Conservation (phyloP, 2,797 vertebrate species). For the Leucoraja ocellata region DNA sequence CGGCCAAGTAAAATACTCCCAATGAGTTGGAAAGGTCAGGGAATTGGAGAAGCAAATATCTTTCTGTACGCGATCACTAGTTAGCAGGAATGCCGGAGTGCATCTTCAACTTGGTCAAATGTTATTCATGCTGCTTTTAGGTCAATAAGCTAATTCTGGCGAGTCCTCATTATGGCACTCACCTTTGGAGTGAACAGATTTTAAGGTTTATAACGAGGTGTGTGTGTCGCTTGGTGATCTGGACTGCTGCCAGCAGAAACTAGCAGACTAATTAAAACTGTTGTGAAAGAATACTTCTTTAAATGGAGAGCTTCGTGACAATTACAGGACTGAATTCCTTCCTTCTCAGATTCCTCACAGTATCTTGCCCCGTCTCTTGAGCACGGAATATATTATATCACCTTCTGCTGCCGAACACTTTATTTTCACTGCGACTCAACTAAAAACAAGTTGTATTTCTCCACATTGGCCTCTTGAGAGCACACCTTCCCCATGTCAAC, state of each 20-base stretch:
- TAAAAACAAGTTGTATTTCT: too few relatives aligned
- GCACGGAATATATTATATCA: not conserved
- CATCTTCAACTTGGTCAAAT: not conserved
- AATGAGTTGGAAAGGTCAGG: not conserved
- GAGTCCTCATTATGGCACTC: not conserved
- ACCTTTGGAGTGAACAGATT: not conserved
- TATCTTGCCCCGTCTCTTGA: not conserved
- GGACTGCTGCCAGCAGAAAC: not conserved
- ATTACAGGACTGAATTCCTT: not conserved
- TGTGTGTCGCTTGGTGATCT: not conserved
- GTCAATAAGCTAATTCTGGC: not conserved
- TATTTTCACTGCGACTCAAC: not conserved
- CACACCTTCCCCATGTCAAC: too few relatives aligned
- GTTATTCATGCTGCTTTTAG: not conserved
- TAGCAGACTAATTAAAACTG: not conserved
- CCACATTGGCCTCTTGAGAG: too few relatives aligned
- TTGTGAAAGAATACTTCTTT: not conserved
- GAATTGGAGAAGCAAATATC: not conserved
- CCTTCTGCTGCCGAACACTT: not conserved
- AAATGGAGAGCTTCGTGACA: not conserved
- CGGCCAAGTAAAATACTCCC: not conserved
- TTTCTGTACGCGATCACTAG: not conserved
- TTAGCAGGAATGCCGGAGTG: not conserved
- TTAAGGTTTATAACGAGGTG: not conserved
- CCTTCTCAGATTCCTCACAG: not conserved